Evolutionary conservation across 2,797 vertebrate species (phyloP).

Genomic region (Alauda arvensis): DNA sequence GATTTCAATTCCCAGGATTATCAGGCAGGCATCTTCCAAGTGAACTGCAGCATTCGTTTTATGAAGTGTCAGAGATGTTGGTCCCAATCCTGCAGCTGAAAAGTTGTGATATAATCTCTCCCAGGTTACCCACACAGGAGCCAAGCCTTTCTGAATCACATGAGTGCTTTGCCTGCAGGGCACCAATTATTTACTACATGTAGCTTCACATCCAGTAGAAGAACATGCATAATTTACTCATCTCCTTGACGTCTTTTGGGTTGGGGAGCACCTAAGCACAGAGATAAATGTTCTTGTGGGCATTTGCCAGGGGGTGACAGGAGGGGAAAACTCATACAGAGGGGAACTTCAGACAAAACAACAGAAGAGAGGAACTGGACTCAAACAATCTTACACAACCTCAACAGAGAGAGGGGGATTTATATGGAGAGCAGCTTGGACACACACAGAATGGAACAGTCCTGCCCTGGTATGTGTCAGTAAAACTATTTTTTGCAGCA

Average conservation of each 20-base stretch:
- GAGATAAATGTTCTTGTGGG: not conserved
- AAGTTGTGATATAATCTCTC: slow-evolving; percentile 45
- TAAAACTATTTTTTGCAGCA: not conserved
- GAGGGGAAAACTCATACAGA: not conserved
- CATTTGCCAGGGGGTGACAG: not conserved
- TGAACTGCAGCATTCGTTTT: slow-evolving; percentile 4
- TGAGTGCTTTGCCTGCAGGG: slow-evolving; percentile 51
- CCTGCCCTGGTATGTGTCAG: not conserved
- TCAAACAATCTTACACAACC: not conserved
- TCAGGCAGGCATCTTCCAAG: slow-evolving; percentile 42
- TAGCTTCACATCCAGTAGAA: slow-evolving; percentile 62
- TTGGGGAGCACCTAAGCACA: slow-evolving; percentile 12
- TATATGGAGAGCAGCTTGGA: not conserved
- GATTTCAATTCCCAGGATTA: slow-evolving; percentile 57
- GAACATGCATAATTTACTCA: slow-evolving; percentile 54
- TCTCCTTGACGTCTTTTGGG: slow-evolving; percentile 51
- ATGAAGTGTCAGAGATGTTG: slow-evolving; percentile 40
- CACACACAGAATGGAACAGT: not conserved
- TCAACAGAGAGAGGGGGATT: not conserved
- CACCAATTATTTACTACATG: slow-evolving; percentile 61
- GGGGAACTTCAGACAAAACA: slow-evolving; percentile 7
- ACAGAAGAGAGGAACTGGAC: not conserved
- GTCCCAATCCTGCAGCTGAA: slow-evolving; percentile 31
- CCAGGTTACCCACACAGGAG: slow-evolving; percentile 3
- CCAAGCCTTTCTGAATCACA: slow-evolving; percentile 43